Base-by-base conservation (phyloP, 2,797 vertebrate species). In the Hipposideros larvatus region DNA sequence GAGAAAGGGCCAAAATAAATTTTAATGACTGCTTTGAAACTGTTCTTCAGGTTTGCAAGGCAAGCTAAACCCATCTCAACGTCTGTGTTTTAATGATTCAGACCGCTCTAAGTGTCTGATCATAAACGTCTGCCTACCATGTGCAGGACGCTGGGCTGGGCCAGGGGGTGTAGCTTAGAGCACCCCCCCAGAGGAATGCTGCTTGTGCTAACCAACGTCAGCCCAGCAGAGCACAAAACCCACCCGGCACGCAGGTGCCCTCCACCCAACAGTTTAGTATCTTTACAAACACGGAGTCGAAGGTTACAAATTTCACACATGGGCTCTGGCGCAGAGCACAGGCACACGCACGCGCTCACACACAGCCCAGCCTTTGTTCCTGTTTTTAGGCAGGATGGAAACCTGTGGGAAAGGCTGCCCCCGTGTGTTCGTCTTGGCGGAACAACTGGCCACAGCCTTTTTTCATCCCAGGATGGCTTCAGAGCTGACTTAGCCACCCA, bases 361-460 rank as follows among this genome's bases (percentile, higher is more conserved):
- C 9, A 71, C 53, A 41, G 43, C 14, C 3, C 21, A 34, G 65
- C 83, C 98, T 98, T 98, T 98, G 98, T 98, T 98, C 97, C 95
- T 13, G 91, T 88, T 87, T 87, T 7, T 0, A 7, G 51, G 51
- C n/a, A 70, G 82, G 87, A 65, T 34, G 0, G 80, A 63, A 91
- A 97, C 63, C 31, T 34, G 53, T 96, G 97, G 97, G 95, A 90
- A 98, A 98, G 97, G 91, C 96, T 98, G 98, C 98, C 98, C 98
- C 98, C 99, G 78, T 96, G 98, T 78, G 98, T 95, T 74, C 95
- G 87, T 4, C 28, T 51, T 55, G 34, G 0, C 51, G 86, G 73
- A 97, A 97, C 68, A 70, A 80, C 91, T 94, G 96, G 70, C 89
- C 82, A 55, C 37, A 48, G 4, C 15, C 65, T 86, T 82, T 91